Base-by-base conservation (phyloP, 2,113 vertebrate species). In the Antechinus flavipes region DNA sequence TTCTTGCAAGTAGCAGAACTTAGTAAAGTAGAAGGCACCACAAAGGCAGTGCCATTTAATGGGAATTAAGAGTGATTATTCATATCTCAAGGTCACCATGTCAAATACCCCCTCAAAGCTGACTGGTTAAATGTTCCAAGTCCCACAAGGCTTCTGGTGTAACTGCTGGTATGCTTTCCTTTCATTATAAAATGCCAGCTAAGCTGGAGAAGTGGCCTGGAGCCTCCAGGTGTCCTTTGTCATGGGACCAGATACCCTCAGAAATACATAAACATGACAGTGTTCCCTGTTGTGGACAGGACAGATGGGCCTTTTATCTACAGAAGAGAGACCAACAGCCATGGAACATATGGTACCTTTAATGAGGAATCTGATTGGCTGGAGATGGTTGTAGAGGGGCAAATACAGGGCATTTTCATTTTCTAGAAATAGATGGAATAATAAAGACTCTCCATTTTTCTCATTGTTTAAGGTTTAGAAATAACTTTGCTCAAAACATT, bases 111-210 rank as follows among this genome's bases (percentile, higher is more conserved):
- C 68, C 19, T 42, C 68, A 84, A 76, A 76, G 68, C 68, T 84
- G 68, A 84, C 68, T 84, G 2, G n/a, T 42, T 42, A 84, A 84
- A 42, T 84, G 16, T 35, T 84, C 7, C 68, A 42, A 84, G n/a
- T n/a, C 68, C 68, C 68, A 7, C 19, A 84, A n/a, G 68, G n/a
- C n/a, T 84, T 42, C 68, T 84, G 68, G 16, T 84, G 6, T 84
- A 84, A 84, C n/a, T 84, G 68, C 35, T 84, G 68, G 68, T 84
- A 42, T 84, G 68, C 19, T 84, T 84, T 42, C 68, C 42, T 42
- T 84, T 84, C 68, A 84, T 84, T 84, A 84, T 84, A 84, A 84
- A 84, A 84, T 84, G 68, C 68, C n/a, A 84, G n/a, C 68, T 84
- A 42, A 84, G 68, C 68, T 84, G 23, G 68, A 22, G n/a, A 42